Evolutionary conservation across 92 coral and sea anemone genomes (phyloP).

Genomic region (Epizoanthus illoricatus): DNA sequence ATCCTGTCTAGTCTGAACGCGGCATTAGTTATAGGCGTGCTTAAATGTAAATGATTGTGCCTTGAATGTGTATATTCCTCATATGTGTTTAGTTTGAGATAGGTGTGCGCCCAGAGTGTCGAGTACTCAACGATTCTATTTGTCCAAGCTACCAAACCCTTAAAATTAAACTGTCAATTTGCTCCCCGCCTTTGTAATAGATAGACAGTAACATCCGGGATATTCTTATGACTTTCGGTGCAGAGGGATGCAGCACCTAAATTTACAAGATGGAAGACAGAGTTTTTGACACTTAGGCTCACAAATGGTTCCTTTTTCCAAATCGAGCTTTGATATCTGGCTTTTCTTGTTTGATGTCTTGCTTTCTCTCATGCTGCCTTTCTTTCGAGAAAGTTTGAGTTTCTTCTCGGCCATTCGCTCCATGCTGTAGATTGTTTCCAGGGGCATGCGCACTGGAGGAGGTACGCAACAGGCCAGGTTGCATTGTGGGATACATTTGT

Average conservation of each 20-base stretch:
- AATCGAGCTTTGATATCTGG: slow-evolving; percentile 30
- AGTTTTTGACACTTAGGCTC: slow-evolving; percentile 57
- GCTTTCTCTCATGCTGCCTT: not conserved
- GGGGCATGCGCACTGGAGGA: slow-evolving; percentile 69
- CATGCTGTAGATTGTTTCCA: slow-evolving; percentile 46
- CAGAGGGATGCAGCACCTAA: slow-evolving; percentile 78
- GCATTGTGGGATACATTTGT: slow-evolving; percentile 87
- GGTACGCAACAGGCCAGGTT: slow-evolving; percentile 90
- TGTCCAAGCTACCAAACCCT: too few relatives aligned
- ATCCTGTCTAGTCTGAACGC: too few relatives aligned
- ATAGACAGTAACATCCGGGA: too few relatives aligned
- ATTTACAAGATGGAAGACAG: slow-evolving; percentile 87
- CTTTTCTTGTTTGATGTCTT: slow-evolving; percentile 36
- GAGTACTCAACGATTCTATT: too few relatives aligned
- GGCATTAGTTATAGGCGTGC: too few relatives aligned
- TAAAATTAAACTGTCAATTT: slow-evolving; percentile 8
- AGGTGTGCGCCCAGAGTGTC: too few relatives aligned
- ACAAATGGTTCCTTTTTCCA: slow-evolving; percentile 69
- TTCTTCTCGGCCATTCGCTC: slow-evolving; percentile 50
- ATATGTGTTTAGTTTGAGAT: too few relatives aligned
- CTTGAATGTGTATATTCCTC: too few relatives aligned
- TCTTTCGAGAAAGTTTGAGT: slow-evolving; percentile 13
- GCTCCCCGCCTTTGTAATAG: too few relatives aligned
- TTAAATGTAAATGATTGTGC: too few relatives aligned
- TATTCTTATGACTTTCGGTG: slow-evolving; percentile 29